These are phyloP conservation scores for Muricea muricata DNA, from an alignment of 92 coral and sea anemone species.

Conservation along the genomic window DNA sequence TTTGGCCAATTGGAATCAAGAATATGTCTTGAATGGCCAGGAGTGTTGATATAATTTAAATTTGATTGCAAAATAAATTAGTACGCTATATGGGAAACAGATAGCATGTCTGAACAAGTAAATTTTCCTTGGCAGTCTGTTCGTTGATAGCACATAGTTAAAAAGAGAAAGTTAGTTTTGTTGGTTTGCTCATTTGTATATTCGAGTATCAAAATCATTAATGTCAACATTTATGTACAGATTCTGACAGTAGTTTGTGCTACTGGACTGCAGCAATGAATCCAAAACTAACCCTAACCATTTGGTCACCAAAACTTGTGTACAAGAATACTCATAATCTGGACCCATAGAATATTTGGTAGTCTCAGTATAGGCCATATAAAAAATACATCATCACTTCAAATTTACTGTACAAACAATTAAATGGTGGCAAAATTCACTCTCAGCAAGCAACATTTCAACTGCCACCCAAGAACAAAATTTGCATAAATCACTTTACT, in stretches of 20 bases:
- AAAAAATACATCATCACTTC: neutral
- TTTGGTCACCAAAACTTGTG: neutral
- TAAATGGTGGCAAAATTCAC: neutral
- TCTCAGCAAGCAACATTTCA: neutral
- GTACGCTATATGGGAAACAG: neutral
- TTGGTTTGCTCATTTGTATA: too few relatives aligned
- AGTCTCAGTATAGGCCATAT: neutral
- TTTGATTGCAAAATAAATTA: neutral
- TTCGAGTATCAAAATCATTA: too few relatives aligned
- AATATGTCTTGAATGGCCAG: neutral
- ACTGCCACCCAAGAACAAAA: neutral
- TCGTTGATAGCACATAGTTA: too few relatives aligned
- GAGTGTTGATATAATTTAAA: neutral
- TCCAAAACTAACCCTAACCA: neutral
- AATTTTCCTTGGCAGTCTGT: too few relatives aligned
- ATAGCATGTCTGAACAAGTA: too few relatives aligned
- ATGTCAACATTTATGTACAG: too few relatives aligned
- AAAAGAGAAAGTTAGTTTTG: too few relatives aligned
- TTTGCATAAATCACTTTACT: neutral
- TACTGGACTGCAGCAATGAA: too few relatives aligned
- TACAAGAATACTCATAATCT: neutral
- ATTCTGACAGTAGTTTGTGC: too few relatives aligned
- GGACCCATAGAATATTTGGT: neutral
- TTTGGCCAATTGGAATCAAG: neutral
- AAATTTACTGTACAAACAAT: neutral